Evolutionary conservation across 2,797 vertebrate species (phyloP), one percentile per base, ranked within the genome.

Genomic region (Diplodus sargus): DNA sequence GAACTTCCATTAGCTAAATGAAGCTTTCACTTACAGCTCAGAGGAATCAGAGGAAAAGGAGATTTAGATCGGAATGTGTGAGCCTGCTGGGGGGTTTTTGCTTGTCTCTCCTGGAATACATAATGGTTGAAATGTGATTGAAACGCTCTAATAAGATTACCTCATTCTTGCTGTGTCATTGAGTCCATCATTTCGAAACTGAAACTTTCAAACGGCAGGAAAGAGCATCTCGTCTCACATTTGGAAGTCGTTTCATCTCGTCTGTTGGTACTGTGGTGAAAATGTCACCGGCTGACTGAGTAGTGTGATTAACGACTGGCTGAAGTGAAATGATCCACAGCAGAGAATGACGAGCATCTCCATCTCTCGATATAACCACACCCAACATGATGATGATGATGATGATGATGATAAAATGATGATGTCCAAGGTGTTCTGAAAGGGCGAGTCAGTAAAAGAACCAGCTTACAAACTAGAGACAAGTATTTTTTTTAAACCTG

Each of bases 1-100:
- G 34, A 68, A 49, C 18, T 57, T 89, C 84, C 91, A 92, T 94
- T 93, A 92, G 85, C 85, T 90, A 91, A 91, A 93, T 94, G 79
- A 93, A 90, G 89, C 86, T 87, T 90, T 85, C 70, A 74, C 51
- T 76, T 76, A 72, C 70, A 71, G 88, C 78, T 79, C 70, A 84
- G 76, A 67, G 65, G 65, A 70, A 82, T 79, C 70, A 84, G 76
- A 67, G 65, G 65, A 69, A 83, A 82, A 82, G 69, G 52, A 78
- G 82, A 76, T 91, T 89, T 90, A 78, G 70, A 82, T 76, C 71
- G 51, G 74, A 68, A 7, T 82, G 70, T 76, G 74, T 82, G 72
- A 79, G 64, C 79, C n/a, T 67, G 42, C 58, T 56, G 79, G 34
- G 53, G 53, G 42, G 23, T 60, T 83, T 78, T 28, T 71, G 56